Percentiles rank a stretch among this genome's conserved stretches.
These are phyloP conservation scores for Harpegnathos saltator DNA, from an alignment of 1,140 invertebrate species.

Conservation along the genomic window DNA sequence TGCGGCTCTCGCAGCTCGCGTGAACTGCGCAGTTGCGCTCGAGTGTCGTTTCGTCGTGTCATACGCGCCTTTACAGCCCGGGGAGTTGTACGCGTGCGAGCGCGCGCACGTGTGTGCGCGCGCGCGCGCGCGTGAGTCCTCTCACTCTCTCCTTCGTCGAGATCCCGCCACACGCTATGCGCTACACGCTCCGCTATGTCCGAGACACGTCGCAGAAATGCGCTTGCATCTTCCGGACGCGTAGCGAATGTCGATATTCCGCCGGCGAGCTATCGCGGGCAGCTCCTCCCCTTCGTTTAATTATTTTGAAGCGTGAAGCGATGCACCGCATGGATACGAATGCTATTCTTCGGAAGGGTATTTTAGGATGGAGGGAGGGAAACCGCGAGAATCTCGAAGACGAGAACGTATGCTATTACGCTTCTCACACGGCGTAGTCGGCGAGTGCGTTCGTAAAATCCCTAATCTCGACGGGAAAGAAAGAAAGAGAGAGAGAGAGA, in stretches of 20 bases:
- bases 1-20: conserved; percentile 59
- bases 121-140: conserved; percentile 55
- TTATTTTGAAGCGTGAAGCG: neutral
- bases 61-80: conserved; percentile 65
- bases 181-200: conserved; percentile 65
- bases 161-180: conserved; percentile 64
- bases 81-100: conserved; percentile 53
- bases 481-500: neutral
- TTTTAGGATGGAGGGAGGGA: too few relatives aligned
- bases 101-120: conserved; percentile 42
- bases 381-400: too few relatives aligned
- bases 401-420: too few relatives aligned
- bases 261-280: too few relatives aligned
- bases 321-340: too few relatives aligned
- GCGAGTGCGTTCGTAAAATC: too few relatives aligned
- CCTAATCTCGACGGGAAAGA: neutral
- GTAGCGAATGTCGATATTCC: neutral
- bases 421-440: too few relatives aligned
- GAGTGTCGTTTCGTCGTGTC: conserved; percentile 73
- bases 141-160: conserved; percentile 61
- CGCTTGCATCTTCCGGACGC: conserved; percentile 58
- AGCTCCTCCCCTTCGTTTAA: neutral
- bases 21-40: conserved; percentile 81
- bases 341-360: too few relatives aligned
- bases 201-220: conserved; percentile 31